phyloP scores from a whole-genome alignment of 2,797 vertebrate species.

The Clarias laeviceps region DNA sequence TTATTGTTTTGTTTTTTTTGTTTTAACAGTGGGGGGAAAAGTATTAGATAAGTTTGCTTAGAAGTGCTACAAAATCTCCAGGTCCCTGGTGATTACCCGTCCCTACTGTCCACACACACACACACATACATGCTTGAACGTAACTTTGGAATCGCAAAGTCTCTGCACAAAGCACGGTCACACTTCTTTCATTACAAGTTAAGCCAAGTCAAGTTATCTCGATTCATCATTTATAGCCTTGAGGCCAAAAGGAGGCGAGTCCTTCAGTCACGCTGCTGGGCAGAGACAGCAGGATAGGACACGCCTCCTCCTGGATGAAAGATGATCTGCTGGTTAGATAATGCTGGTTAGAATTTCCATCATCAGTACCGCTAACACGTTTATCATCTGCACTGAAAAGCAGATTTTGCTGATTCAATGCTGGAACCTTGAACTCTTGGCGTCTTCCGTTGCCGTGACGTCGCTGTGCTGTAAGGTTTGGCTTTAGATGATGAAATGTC shows the following conservation, averaged over 20 bases:
- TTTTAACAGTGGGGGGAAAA: too few relatives aligned
- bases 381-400: too few relatives aligned
- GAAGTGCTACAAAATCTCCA: too few relatives aligned
- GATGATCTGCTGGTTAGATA: too few relatives aligned
- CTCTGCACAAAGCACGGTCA: not conserved
- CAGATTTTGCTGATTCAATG: not conserved
- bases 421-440: not conserved
- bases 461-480: not conserved
- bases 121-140: not conserved
- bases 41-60: too few relatives aligned
- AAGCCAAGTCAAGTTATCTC: too few relatives aligned
- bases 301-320: not conserved
- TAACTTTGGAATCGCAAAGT: not conserved
- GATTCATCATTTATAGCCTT: not conserved
- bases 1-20: too few relatives aligned
- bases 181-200: not conserved
- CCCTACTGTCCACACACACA: too few relatives aligned
- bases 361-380: too few relatives aligned
- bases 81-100: too few relatives aligned
- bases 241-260: not conserved
- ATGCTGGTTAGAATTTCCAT: too few relatives aligned
- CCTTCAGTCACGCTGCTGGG: not conserved
- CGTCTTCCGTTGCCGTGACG: not conserved
- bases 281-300: not conserved
- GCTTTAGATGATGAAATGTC: not conserved